Evolutionary conservation across 2,113 vertebrate genomes (phyloP), one percentile per base, ranked within the genome.

Genomic region (Actenoides hombroni): DNA sequence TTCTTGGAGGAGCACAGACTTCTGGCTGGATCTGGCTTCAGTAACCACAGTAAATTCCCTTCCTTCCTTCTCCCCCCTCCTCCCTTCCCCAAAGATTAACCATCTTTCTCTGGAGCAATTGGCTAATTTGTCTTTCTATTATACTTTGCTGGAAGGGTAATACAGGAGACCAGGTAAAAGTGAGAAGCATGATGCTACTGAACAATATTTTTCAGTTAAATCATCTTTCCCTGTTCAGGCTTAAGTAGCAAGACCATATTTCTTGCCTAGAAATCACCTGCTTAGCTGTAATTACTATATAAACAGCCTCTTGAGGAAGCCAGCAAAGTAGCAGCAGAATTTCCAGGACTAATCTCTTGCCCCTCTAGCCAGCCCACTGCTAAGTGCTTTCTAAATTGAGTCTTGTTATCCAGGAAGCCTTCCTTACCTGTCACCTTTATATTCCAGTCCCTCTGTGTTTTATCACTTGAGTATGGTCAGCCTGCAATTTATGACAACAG

Each of bases 201-300:
- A 92, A 42, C 44, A 23, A 19, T 85, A 76, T 54, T 65, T 39
- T 39, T 28, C 57, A 11, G 16, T 42, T 76, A 48, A 80, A 92
- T 76, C 57, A 71, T 25, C 75, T 60, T 56, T 54, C 61, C 75
- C 83, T 78, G 16, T 57, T 54, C 81, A 84, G 70, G 77, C 96
- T 96, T 94, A 92, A 96, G 92, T 88, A 90, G 88, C 71, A 86
- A 90, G 89, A 85, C 89, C 94, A 96, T 59, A 42, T 59, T 79
- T 87, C 94, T 88, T 85, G 86, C 95, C 87, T 56, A 91, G 61
- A 88, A 96, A 92, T 95, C 94, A 86, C 96, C 96, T 97, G 95
- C 86, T 96, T 96, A 94, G 78, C 90, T 95, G n/a, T 86, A 89
- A 96, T 93, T 93, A 91, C 51, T 46, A 28, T 24, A 68, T 56